Evolutionary conservation across 2,797 vertebrate genomes (phyloP).

Genomic region (Aplochiton taeniatus): DNA sequence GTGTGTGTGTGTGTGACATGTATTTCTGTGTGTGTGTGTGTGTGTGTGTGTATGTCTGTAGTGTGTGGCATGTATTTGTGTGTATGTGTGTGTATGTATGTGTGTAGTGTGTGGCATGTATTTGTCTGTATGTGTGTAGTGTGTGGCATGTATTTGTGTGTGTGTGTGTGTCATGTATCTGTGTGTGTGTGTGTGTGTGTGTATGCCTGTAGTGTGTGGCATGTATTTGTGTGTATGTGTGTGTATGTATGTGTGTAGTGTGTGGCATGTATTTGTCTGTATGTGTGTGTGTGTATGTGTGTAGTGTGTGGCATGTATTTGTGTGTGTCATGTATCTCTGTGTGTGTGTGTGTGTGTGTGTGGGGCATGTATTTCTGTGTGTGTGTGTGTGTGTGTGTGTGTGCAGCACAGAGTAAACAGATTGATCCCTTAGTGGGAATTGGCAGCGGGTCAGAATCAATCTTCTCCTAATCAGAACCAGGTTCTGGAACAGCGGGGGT

Average conservation of each 20-base stretch:
- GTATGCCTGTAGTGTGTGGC: too few species aligned
- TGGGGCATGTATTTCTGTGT: too few species aligned
- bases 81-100: conserved; percentile 18
- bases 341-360: too few species aligned
- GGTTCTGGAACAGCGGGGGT: conserved; percentile 71
- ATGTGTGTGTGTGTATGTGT: too few species aligned
- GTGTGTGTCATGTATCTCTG: too few species aligned
- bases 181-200: too few species aligned
- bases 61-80: too few species aligned
- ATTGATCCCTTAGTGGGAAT: conserved; percentile 60
- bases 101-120: conserved; percentile 15
- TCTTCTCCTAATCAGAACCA: conserved; percentile 79
- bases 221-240: neutral
- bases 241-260: too few species aligned
- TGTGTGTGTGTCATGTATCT: neutral
- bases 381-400: conserved; percentile 27
- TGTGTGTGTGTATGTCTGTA: conserved; percentile 36
- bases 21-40: neutral
- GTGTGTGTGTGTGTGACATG: conserved; percentile 17
- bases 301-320: neutral
- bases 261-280: neutral
- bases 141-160: neutral
- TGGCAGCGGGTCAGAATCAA: conserved; percentile 65
- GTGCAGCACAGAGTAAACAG: conserved; percentile 48
- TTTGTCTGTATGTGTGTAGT: neutral